These are phyloP conservation scores for Cossypha niveicapilla DNA, from an alignment of 2,797 vertebrate genomes.

Conservation along the genomic window DNA sequence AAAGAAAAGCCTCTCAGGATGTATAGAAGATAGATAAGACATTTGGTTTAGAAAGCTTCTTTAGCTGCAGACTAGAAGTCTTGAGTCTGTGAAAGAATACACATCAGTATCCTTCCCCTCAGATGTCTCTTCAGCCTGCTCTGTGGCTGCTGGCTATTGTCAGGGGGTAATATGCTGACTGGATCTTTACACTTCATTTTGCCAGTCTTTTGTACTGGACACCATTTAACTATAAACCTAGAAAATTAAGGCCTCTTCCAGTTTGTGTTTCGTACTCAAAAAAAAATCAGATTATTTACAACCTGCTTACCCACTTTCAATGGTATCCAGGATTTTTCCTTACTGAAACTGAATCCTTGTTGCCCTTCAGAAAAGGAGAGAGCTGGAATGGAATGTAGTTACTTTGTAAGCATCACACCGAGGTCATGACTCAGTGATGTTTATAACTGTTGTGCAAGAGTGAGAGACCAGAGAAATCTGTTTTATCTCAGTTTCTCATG, in stretches of 20 bases:
- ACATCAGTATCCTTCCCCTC: fast-evolving
- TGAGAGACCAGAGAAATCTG: not conserved
- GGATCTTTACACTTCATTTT: not conserved
- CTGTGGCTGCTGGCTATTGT: not conserved
- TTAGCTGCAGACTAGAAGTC: not conserved
- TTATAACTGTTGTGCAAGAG: not conserved
- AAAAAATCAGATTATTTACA: not conserved
- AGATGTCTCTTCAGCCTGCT: not conserved
- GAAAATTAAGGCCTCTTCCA: not conserved
- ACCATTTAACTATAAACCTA: not conserved
- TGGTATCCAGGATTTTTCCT: not conserved
- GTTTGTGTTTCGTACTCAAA: not conserved
- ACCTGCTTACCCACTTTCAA: not conserved
- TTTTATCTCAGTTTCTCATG: not conserved
- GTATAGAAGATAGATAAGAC: not conserved
- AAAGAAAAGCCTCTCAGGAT: not conserved
- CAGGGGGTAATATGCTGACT: not conserved
- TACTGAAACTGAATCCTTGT: not conserved
- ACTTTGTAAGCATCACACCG: not conserved
- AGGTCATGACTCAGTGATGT: not conserved
- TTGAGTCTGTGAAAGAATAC: not conserved
- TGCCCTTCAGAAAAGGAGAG: not conserved
- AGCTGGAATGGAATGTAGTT: not conserved
- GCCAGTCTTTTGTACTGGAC: not conserved
- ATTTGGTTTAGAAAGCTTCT: not conserved